These are phyloP conservation scores for Todus mexicanus DNA, from an alignment of 2,797 vertebrate genomes.

Conservation along the genomic window DNA sequence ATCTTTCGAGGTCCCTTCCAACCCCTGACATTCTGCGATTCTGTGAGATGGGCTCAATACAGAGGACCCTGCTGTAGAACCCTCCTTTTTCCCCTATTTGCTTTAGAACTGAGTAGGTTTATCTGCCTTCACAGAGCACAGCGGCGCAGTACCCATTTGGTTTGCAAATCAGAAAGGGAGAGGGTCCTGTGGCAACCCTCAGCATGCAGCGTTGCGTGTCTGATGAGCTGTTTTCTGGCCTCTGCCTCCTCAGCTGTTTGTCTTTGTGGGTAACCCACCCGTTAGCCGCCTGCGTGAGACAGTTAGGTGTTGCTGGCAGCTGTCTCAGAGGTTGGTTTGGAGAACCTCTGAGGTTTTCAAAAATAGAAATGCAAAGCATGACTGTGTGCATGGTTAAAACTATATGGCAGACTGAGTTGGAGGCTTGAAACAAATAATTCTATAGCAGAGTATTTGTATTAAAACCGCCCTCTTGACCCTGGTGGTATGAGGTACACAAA, in stretches of 20 bases:
- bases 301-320: not conserved
- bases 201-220: accelerated
- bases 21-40: too few relatives aligned
- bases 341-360: not conserved
- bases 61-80: accelerated
- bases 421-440: not conserved
- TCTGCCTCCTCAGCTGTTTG: not conserved
- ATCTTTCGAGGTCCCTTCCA: too few relatives aligned
- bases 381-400: not conserved
- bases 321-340: not conserved
- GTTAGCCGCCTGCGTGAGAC: not conserved
- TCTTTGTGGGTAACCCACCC: not conserved
- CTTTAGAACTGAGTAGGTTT: not conserved
- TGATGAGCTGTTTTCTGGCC: not conserved
- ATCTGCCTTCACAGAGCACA: accelerated
- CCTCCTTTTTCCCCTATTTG: not conserved
- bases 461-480: not conserved
- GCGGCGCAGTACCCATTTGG: accelerated
- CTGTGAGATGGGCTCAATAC: not conserved
- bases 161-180: not conserved
- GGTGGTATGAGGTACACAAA: not conserved
- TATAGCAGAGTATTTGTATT: not conserved
- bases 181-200: not conserved
- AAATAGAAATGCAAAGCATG: not conserved
- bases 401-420: accelerated